A percentile compares a stretch with the other conserved stretches of the same genome.
phyloP scores from a whole-genome alignment of 2,113 vertebrate genomes.

The Bubo scandiacus region DNA sequence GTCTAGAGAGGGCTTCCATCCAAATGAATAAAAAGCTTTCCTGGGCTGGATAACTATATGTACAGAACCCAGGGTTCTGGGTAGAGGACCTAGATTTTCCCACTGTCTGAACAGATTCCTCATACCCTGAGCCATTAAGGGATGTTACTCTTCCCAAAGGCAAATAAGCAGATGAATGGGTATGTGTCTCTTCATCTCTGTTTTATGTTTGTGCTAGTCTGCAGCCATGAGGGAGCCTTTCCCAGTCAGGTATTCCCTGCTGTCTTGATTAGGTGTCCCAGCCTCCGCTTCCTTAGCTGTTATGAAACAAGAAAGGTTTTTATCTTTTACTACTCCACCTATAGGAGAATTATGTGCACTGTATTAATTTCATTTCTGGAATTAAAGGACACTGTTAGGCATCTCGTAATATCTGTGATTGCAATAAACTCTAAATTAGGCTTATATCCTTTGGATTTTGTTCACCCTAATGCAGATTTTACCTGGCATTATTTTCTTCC shows the following conservation, averaged over 20 bases:
- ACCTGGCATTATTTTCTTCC: neutral
- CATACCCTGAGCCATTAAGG: neutral
- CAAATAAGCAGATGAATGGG: neutral
- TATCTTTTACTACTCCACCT: neutral
- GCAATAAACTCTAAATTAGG: neutral
- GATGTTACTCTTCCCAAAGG: neutral
- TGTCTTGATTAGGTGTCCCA: neutral
- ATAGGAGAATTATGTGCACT: neutral
- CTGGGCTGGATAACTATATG: neutral
- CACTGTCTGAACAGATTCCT: neutral
- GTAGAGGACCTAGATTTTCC: neutral
- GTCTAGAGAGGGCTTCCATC: neutral
- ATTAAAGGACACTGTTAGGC: neutral
- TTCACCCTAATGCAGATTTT: neutral
- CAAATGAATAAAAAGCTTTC: neutral
- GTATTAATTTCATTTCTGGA: neutral
- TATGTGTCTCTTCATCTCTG: neutral
- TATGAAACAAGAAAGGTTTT: neutral
- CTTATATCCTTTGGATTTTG: neutral
- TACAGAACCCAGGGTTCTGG: neutral
- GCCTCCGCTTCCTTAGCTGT: neutral
- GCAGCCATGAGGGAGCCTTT: neutral
- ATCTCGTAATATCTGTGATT: neutral
- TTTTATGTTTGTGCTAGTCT: neutral
- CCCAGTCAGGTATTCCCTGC: neutral